phyloP scores from a whole-genome alignment of 2,113 vertebrate genomes.

The Eulemur macaco region DNA sequence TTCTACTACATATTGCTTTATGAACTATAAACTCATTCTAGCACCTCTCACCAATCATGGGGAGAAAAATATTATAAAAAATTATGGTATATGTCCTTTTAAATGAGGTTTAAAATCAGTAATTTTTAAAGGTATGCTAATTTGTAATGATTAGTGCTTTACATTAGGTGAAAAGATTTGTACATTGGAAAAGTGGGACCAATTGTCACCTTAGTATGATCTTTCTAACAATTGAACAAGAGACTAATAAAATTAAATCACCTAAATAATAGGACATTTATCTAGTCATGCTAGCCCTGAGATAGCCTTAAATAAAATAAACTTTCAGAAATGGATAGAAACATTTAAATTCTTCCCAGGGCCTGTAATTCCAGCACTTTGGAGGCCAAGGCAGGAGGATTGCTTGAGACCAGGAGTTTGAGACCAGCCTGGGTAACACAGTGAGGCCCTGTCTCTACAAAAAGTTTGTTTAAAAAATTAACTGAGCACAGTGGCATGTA shows the following conservation, averaged over 20 bases:
- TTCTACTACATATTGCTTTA: background rate
- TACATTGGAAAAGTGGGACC: background rate
- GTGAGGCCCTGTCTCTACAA: no score
- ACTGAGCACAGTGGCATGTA: no score
- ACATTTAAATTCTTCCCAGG: background rate
- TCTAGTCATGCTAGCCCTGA: background rate
- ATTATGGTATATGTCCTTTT: constrained; percentile 1
- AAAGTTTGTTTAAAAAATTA: no score
- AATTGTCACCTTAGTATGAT: constrained; percentile 10
- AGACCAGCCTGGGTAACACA: no score
- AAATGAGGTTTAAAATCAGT: constrained; percentile 45
- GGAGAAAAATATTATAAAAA: background rate
- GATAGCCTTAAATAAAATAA: constrained; percentile 50
- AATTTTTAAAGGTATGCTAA: constrained; percentile 34
- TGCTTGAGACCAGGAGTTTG: no score
- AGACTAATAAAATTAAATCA: constrained; percentile 36
- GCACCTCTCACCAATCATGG: background rate
- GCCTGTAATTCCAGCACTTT: background rate
- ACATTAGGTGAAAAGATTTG: background rate
- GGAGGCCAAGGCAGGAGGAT: no score
- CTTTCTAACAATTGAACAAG: constrained; percentile 27
- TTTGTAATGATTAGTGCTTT: constrained; percentile 40
- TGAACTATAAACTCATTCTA: background rate
- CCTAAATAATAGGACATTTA: background rate
- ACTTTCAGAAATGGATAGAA: constrained; percentile 31